These are phyloP conservation scores for Sparidentex hasta DNA, from an alignment of 2,797 vertebrate genomes.

Conservation along the genomic window DNA sequence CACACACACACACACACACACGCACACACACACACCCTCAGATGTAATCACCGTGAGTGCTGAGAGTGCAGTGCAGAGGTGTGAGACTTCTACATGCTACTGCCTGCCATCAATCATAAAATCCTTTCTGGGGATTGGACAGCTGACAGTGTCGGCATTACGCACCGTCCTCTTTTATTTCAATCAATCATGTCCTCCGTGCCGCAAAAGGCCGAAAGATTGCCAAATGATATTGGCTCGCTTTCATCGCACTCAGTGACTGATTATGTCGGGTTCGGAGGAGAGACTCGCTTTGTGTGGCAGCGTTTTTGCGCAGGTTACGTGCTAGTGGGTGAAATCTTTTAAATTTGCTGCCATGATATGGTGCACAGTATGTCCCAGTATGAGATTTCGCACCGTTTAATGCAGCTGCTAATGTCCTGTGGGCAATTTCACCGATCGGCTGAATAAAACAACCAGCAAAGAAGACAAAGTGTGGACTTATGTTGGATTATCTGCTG, in stretches of 20 bases:
- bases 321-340: conserved; percentile 11
- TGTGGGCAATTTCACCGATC: neutral
- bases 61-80: conserved; percentile 79
- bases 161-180: conserved; percentile 79
- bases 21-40: conserved; percentile 45
- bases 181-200: conserved; percentile 74
- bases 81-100: conserved; percentile 75
- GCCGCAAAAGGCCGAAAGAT: conserved; percentile 66
- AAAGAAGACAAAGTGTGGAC: neutral
- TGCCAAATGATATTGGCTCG: conserved; percentile 77
- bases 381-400: neutral
- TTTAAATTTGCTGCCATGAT: neutral
- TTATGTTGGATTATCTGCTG: neutral
- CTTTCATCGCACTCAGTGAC: conserved; percentile 69
- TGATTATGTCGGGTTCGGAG: conserved; percentile 56
- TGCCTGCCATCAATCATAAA: conserved; percentile 81
- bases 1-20: conserved; percentile 38
- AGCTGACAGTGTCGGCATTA: conserved; percentile 80
- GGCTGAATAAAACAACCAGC: neutral
- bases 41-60: conserved; percentile 83
- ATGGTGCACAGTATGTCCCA: neutral
- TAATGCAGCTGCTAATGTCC: neutral
- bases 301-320: conserved; percentile 33
- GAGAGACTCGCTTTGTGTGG: conserved; percentile 44
- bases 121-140: conserved; percentile 83